Evolutionary conservation across 2,797 vertebrate species (phyloP), one percentile per base, ranked within the genome.

Genomic region (Onychomys leucogaster): DNA sequence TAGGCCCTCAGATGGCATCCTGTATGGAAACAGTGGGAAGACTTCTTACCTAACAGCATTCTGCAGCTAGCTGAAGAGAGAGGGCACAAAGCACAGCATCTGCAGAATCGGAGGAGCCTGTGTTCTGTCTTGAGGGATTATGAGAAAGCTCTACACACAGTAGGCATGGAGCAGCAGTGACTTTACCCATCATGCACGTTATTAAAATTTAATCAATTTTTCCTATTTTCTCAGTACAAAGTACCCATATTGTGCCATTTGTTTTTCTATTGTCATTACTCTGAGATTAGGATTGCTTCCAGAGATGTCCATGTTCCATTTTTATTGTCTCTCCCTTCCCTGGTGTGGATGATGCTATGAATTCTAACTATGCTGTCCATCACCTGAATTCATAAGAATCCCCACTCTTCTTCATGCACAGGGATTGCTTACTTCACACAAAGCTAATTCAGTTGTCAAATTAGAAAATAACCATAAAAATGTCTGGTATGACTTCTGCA

Each of bases 381-480:
- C 88, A 94, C 82, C 77, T 89, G 34, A 88, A 94, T 89, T 94
- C 43, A 83, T 78, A 55, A 82, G 90, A 59, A 10, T 90, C 34
- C 41, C 27, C 4, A 2, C 16, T 82, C 27, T 25, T 29, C 71
- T 49, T 52, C 27, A 21, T 41, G 6, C 6, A 21, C 41, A 75
- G 46, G 21, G 91, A 55, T 75, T 90, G 46, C 76, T 93, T 63
- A 86, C 21, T 78, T 41, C 43, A 78, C 29, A 94, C 89, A 98
- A 97, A 98, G 92, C 90, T 91, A 94, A 21, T 87, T 34, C 43
- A 93, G 93, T 95, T 77, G 46, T 94, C 81, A 96, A 97, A 83
- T 84, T 87, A 52, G 77, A 84, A 98, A 98, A 80, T 49, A 98
- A 57, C 89, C 90, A 94, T 94, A 43, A 94, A 94, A 94, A 77